These are phyloP conservation scores for Eristalis pertinax DNA, from an alignment of 2,888 invertebrate genomes.

Conservation along the genomic window DNA sequence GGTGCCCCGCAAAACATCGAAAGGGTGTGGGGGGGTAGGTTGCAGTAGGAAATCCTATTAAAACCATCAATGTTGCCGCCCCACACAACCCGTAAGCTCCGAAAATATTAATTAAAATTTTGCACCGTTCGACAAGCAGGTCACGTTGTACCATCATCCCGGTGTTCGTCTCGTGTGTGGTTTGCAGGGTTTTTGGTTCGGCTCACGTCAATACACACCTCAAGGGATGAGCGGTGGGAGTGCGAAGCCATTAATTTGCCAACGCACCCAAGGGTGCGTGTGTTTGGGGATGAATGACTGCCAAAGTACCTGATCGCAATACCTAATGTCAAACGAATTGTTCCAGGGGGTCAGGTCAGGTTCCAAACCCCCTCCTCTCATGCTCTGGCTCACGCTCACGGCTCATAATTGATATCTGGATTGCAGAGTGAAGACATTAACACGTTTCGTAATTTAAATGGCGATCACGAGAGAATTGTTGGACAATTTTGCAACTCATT, in stretches of 20 bases:
- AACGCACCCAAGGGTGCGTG: slow-evolving; percentile 25
- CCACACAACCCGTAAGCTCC: slow-evolving; percentile 26
- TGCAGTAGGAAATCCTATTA: slow-evolving; percentile 26
- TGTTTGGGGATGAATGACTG: slow-evolving; percentile 34
- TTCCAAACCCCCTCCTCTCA: not conserved
- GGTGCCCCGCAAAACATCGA: not conserved
- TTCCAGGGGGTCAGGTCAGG: not conserved
- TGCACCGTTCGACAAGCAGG: slow-evolving; percentile 53
- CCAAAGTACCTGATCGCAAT: slow-evolving; percentile 42
- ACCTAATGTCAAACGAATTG: slow-evolving; percentile 8
- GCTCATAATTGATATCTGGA: slow-evolving; percentile 35
- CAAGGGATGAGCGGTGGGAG: slow-evolving; percentile 6
- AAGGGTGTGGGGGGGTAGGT: too few relatives aligned
- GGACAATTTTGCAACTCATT: slow-evolving; percentile 37
- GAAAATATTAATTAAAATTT: slow-evolving; percentile 64
- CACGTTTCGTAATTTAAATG: slow-evolving; percentile 32
- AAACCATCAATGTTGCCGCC: slow-evolving; percentile 25
- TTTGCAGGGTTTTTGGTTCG: not conserved
- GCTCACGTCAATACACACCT: too few relatives aligned
- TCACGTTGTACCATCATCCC: slow-evolving; percentile 31
- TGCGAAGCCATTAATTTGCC: slow-evolving; percentile 59
- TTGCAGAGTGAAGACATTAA: not conserved
- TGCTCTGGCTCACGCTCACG: not conserved
- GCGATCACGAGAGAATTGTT: slow-evolving; percentile 13
- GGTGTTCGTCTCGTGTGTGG: slow-evolving; percentile 19